Conservation (phyloP, 2,888 invertebrate genomes). For the Eumerus sabulonum region DNA sequence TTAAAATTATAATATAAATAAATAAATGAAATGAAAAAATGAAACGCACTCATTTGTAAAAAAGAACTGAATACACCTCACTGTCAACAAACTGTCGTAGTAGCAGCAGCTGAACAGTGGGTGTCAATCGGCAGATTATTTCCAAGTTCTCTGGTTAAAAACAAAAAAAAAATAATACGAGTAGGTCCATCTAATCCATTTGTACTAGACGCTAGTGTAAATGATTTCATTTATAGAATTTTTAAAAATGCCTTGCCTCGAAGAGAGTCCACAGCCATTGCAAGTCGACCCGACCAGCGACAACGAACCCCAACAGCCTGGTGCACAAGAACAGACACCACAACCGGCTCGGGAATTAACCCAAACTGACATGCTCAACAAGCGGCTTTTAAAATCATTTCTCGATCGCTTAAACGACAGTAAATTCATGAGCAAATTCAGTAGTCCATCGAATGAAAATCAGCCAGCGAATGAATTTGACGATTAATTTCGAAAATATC, state of each 20-base stretch:
- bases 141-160: no score
- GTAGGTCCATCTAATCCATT: no score
- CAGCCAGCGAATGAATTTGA: background rate
- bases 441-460: background rate
- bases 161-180: no score
- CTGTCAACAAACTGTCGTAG: no score
- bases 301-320: constrained; percentile 31
- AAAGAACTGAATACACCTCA: no score
- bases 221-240: no score
- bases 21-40: no score
- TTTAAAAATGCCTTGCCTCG: constrained; percentile 71
- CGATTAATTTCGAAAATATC: background rate
- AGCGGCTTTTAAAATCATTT: constrained; percentile 74
- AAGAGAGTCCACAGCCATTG: constrained; percentile 69
- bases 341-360: constrained; percentile 73
- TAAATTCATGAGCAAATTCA: constrained; percentile 37
- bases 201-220: no score
- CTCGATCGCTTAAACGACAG: constrained; percentile 73
- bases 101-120: no score
- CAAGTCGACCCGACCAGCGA: constrained; percentile 8
- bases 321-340: constrained; percentile 55
- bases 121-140: no score
- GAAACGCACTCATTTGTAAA: no score
- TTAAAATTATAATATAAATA: no score
- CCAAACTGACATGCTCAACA: constrained; percentile 76